A percentile compares a stretch with the other conserved stretches of the same genome.
These are phyloP conservation scores for Zosterops pallidus DNA, from an alignment of 2,113 vertebrate species.

Conservation along the genomic window DNA sequence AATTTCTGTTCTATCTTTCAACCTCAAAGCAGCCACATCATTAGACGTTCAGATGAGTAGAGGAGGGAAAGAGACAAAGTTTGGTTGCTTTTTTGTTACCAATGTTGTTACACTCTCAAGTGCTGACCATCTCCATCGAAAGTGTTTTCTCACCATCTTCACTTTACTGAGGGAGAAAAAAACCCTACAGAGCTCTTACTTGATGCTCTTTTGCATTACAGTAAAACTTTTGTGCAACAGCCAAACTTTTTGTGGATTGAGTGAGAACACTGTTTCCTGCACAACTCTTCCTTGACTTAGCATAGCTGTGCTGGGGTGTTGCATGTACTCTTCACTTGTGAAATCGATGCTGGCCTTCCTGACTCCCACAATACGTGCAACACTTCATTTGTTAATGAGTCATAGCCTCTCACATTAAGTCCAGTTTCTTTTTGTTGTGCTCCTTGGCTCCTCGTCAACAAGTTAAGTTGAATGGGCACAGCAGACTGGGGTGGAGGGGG, in stretches of 20 bases:
- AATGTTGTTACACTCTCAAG: neutral
- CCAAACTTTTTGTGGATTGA: neutral
- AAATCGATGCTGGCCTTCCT: conserved; percentile 21
- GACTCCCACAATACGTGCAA: neutral
- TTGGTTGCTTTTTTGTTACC: neutral
- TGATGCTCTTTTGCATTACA: neutral
- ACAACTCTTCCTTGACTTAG: neutral
- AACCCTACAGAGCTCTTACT: neutral
- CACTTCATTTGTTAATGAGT: conserved; percentile 38
- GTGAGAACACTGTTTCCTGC: neutral
- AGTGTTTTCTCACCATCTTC: neutral
- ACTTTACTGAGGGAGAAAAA: neutral
- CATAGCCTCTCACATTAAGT: neutral
- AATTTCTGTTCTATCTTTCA: neutral
- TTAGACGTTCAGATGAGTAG: neutral
- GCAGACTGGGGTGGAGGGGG: neutral
- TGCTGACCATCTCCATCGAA: neutral
- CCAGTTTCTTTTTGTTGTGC: conserved; percentile 6
- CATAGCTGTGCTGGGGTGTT: neutral
- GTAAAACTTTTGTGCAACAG: neutral
- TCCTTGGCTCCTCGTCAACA: neutral
- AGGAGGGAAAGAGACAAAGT: neutral
- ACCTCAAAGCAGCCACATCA: neutral
- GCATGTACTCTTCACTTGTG: neutral
- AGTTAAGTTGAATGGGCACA: conserved; percentile 6